A percentile compares a stretch with the other conserved stretches of the same genome.
Evolutionary conservation across 2,888 invertebrate species (phyloP).

Genomic region (Nudaria mundana): DNA sequence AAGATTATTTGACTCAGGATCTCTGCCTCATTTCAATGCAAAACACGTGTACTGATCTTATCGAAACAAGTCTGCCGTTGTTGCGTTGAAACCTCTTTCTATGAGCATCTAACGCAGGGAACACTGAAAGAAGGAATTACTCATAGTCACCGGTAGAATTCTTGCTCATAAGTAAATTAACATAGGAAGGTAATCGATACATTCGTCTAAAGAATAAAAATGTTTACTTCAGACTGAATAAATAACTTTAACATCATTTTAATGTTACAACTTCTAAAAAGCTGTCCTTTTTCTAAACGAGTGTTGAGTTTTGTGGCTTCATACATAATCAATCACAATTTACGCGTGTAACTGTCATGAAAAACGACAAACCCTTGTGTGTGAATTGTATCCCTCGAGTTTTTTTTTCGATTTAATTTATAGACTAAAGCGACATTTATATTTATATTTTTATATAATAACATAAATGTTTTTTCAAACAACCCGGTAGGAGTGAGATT

Average conservation of each 20-base stretch:
- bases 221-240: constrained; percentile 1
- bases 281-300: constrained; percentile 5
- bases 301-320: constrained; percentile 7
- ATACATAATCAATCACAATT: constrained; percentile 38
- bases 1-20: too few species aligned
- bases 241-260: constrained; percentile 1
- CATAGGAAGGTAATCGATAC: background rate
- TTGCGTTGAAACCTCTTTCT: too few species aligned
- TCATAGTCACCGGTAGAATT: too few species aligned
- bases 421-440: constrained; percentile 6
- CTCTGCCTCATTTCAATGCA: too few species aligned
- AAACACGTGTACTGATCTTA: too few species aligned
- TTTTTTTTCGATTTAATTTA: constrained; percentile 5
- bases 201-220: background rate
- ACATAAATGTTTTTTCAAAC: too few species aligned
- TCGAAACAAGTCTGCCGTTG: too few species aligned
- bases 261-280: constrained; percentile 4
- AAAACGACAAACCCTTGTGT: constrained; percentile 21
- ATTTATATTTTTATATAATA: background rate
- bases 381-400: constrained; percentile 12
- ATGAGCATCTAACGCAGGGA: too few species aligned
- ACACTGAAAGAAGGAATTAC: too few species aligned
- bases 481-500: too few species aligned
- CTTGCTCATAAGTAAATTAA: too few species aligned
- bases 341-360: constrained; percentile 30